These are phyloP conservation scores for Emberiza fucata DNA, from an alignment of 2,113 vertebrate species.

Conservation along the genomic window DNA sequence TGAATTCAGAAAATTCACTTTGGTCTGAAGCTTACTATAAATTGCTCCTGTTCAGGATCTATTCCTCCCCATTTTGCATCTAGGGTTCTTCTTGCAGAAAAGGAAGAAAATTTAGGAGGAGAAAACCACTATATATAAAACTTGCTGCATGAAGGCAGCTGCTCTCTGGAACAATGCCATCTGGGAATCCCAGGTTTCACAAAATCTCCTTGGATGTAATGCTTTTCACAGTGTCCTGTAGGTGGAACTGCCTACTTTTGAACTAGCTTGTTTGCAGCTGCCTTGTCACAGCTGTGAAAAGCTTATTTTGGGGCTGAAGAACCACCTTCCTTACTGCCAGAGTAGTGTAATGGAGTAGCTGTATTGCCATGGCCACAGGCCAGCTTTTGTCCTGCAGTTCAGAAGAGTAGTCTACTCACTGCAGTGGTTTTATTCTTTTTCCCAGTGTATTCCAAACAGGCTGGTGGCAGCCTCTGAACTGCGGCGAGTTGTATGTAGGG, in stretches of 20 bases:
- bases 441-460: background rate
- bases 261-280: background rate
- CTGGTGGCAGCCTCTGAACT: background rate
- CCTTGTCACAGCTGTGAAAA: background rate
- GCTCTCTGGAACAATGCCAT: background rate
- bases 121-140: background rate
- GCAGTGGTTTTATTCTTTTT: background rate
- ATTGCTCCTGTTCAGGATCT: background rate
- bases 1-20: background rate
- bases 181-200: background rate
- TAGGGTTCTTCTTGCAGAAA: background rate
- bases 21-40: background rate
- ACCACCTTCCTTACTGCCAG: background rate
- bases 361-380: background rate
- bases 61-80: accelerated
- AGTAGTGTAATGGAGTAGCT: accelerated
- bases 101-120: background rate
- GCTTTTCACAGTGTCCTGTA: background rate
- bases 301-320: background rate
- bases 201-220: background rate
- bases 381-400: background rate
- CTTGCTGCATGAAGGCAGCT: background rate
- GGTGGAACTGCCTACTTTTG: background rate
- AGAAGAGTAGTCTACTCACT: background rate
- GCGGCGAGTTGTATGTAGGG: background rate